Percentiles rank a stretch among this genome's conserved stretches.
Conservation (phyloP, 2,888 invertebrate genomes). For the Heteromyza rotundicornis region DNA sequence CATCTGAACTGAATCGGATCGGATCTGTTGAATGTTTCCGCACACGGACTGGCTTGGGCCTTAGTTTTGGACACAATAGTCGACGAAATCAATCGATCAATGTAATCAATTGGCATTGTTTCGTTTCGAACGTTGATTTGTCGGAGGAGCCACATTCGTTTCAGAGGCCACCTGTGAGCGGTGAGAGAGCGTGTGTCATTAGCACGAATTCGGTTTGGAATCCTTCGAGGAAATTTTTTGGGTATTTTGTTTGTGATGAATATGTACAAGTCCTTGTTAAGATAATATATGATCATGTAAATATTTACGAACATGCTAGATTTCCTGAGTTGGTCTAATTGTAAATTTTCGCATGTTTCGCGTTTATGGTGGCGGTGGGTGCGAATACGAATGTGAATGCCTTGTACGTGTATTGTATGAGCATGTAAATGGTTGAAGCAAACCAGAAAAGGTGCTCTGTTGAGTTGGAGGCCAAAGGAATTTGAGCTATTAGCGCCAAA, state of each 20-base stretch:
- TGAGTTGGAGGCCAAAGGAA: slow-evolving; percentile 55
- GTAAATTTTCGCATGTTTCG: slow-evolving; percentile 33
- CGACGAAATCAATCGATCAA: slow-evolving; percentile 60
- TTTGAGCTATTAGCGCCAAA: slow-evolving; percentile 61
- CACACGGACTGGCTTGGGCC: slow-evolving; percentile 10
- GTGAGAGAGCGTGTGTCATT: neutral
- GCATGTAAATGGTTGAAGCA: neutral
- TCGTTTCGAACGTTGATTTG: neutral
- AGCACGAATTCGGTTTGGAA: too few species aligned
- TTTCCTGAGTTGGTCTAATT: neutral
- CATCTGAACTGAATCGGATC: neutral
- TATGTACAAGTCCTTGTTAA: too few species aligned
- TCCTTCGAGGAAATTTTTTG: too few species aligned
- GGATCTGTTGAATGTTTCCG: neutral
- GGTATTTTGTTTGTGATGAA: too few species aligned
- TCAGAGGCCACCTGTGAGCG: slow-evolving; percentile 6
- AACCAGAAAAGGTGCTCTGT: slow-evolving; percentile 23
- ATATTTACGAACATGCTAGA: too few species aligned
- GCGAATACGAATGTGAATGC: too few species aligned
- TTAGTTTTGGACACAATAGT: slow-evolving; percentile 43
- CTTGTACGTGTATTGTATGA: too few species aligned
- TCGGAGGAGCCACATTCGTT: slow-evolving; percentile 1
- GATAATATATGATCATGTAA: too few species aligned
- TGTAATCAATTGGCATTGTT: slow-evolving; percentile 8
- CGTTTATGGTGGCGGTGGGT: too few species aligned